A percentile compares a stretch with the other conserved stretches of the same genome.
These are phyloP conservation scores for Xyliphius kryptos DNA, from an alignment of 2,113 vertebrate genomes.

Conservation along the genomic window DNA sequence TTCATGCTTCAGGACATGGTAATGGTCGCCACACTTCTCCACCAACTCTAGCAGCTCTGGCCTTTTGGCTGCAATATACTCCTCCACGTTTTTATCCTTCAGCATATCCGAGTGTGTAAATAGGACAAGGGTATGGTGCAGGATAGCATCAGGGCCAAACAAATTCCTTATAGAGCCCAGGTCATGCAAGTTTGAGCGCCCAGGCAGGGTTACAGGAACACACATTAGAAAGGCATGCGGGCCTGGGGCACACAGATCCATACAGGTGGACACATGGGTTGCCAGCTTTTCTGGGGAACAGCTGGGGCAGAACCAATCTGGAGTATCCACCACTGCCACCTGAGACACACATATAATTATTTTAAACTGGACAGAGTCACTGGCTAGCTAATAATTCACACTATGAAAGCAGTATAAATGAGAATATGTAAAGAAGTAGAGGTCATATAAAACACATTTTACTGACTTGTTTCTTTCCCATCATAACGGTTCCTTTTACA, in stretches of 20 bases:
- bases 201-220: constrained; percentile 59
- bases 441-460: too few species aligned
- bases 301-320: constrained; percentile 62
- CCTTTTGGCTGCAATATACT: constrained; percentile 52
- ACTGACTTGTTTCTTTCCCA: too few species aligned
- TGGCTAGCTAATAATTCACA: too few species aligned
- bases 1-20: constrained; percentile 54
- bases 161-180: constrained; percentile 46
- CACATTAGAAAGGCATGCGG: constrained; percentile 68
- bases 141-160: constrained; percentile 52
- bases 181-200: constrained; percentile 47
- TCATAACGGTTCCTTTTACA: too few species aligned
- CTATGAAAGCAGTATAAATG: too few species aligned
- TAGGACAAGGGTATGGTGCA: constrained; percentile 53
- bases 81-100: constrained; percentile 49
- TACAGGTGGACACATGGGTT: constrained; percentile 58
- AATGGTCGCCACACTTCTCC: constrained; percentile 61
- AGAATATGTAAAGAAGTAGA: too few species aligned
- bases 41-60: constrained; percentile 62
- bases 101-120: constrained; percentile 59
- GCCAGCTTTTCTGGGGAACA: constrained; percentile 51
- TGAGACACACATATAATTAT: too few species aligned
- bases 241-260: constrained; percentile 59
- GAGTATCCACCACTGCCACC: constrained; percentile 65
- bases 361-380: too few species aligned